Percentiles rank a stretch among this genome's conserved stretches.
phyloP scores from a whole-genome alignment of 2,888 invertebrate species.

The Alsophila aescularia region DNA sequence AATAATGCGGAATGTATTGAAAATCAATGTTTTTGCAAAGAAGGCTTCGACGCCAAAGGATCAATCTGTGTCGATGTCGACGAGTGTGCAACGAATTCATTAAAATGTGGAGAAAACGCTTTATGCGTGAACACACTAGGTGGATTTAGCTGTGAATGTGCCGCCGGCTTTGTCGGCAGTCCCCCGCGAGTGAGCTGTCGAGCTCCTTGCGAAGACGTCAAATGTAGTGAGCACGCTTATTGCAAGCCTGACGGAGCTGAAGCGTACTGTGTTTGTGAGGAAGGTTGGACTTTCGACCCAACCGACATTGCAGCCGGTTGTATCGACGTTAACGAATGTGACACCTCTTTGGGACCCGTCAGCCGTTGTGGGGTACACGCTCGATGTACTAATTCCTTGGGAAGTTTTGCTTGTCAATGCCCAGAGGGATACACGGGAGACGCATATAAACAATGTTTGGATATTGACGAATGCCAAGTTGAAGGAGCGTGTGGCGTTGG shows the following conservation, averaged over 20 bases:
- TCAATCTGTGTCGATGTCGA: conserved; percentile 92
- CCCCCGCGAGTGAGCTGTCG: conserved; percentile 92
- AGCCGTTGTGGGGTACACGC: conserved; percentile 94
- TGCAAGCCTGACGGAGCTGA: conserved; percentile 95
- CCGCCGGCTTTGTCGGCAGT: conserved; percentile 91
- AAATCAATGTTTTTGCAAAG: conserved; percentile 94
- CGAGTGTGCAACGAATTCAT: conserved; percentile 86
- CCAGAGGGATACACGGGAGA: conserved; percentile 94
- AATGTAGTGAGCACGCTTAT: conserved; percentile 94
- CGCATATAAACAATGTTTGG: conserved; percentile 90
- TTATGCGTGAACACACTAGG: conserved; percentile 92
- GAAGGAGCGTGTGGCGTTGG: conserved; percentile 91
- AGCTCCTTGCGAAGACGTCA: conserved; percentile 96
- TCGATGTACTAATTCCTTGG: conserved; percentile 91
- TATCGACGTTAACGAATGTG: conserved; percentile 96
- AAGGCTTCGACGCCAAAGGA: conserved; percentile 92
- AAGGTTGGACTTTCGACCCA: conserved; percentile 97
- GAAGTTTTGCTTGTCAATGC: conserved; percentile 92
- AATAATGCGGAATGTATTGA: conserved; percentile 96
- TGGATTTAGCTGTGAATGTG: conserved; percentile 92
- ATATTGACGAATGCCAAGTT: conserved; percentile 92
- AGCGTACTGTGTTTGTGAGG: conserved; percentile 96
- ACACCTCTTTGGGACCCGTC: conserved; percentile 88
- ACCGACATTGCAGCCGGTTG: conserved; percentile 95
- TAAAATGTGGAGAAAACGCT: conserved; percentile 89